Evolutionary conservation across 2,113 vertebrate genomes (phyloP).

Genomic region (Xiphophorus hellerii): DNA sequence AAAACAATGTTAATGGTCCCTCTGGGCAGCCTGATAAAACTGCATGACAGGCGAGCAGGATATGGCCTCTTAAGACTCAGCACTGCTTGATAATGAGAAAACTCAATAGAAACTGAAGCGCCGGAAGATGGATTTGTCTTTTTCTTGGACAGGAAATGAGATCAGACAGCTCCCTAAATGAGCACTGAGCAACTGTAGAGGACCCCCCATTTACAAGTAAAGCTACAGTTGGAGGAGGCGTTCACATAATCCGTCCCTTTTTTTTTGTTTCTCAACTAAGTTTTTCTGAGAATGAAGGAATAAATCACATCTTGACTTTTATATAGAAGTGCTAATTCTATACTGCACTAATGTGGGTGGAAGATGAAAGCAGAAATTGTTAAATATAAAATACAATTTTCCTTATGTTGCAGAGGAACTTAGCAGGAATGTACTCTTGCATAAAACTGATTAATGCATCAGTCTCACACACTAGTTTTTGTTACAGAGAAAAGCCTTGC

Average conservation of each 20-base stretch:
- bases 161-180: slow-evolving; percentile 41
- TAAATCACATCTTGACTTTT: not conserved
- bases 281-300: not conserved
- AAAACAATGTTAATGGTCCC: slow-evolving; percentile 39
- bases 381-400: not conserved
- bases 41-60: slow-evolving; percentile 32
- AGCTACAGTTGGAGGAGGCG: slow-evolving; percentile 4
- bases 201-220: slow-evolving; percentile 15
- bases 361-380: not conserved
- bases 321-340: not conserved
- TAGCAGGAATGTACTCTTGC: not conserved
- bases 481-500: not conserved
- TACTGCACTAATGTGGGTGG: not conserved
- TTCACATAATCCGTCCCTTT: not conserved
- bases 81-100: slow-evolving; percentile 28
- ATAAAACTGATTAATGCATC: not conserved
- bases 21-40: slow-evolving; percentile 25
- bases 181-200: slow-evolving; percentile 21
- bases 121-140: slow-evolving; percentile 34
- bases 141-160: slow-evolving; percentile 45
- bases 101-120: slow-evolving; percentile 12
- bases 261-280: not conserved
- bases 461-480: not conserved
- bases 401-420: not conserved
- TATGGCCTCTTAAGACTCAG: slow-evolving; percentile 15